Conservation (phyloP, 2,113 vertebrate genomes). For the Callocephalon fimbriatum region DNA sequence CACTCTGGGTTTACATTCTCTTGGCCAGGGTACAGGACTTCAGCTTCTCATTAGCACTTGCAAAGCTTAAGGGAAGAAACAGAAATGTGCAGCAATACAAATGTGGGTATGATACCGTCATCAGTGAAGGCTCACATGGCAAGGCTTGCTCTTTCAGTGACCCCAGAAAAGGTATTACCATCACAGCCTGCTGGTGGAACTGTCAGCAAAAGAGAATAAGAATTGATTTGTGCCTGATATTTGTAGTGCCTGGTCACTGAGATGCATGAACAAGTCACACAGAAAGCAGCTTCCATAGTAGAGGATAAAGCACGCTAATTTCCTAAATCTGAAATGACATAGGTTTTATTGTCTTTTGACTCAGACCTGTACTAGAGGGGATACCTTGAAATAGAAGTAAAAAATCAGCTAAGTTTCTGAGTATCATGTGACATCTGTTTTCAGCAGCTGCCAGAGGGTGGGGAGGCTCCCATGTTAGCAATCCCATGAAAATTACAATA, state of each 20-base stretch:
- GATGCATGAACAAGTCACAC: background rate
- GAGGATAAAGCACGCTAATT: background rate
- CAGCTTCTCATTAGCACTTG: background rate
- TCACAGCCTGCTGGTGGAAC: background rate
- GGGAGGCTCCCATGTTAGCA: conserved; percentile 11
- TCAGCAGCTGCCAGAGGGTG: background rate
- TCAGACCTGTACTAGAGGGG: background rate
- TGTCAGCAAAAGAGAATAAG: background rate
- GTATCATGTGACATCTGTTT: background rate
- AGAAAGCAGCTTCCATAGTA: background rate
- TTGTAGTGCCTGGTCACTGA: background rate
- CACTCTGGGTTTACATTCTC: background rate
- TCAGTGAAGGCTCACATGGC: background rate
- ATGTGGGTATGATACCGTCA: background rate
- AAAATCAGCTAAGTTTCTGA: background rate
- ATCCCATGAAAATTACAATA: background rate
- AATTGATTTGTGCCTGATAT: background rate
- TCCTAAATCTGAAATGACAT: background rate
- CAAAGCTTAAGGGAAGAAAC: background rate
- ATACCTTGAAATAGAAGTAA: background rate
- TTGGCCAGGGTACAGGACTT: background rate
- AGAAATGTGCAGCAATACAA: background rate
- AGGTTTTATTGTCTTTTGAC: background rate
- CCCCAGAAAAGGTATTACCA: background rate
- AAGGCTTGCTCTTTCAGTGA: background rate